phyloP scores from a whole-genome alignment of 2,113 vertebrate genomes.

The Thymallus thymallus region DNA sequence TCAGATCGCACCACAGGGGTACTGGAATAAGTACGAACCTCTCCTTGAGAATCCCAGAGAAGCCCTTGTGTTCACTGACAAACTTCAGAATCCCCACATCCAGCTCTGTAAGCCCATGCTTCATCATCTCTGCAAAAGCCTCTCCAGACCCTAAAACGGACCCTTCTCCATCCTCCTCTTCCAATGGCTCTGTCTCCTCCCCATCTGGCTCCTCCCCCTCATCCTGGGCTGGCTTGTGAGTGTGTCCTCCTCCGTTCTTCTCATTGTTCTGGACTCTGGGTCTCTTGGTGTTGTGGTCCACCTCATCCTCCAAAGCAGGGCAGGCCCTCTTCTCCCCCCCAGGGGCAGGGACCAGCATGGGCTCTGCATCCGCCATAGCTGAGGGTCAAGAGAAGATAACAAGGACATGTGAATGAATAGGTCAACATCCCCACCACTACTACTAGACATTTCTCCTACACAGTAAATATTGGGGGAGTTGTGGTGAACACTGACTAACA shows the following conservation, averaged over 20 bases:
- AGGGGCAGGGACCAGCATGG: slow-evolving; percentile 2
- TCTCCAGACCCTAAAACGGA: slow-evolving; percentile 80
- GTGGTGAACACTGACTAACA: neutral
- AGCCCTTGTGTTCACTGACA: slow-evolving; percentile 89
- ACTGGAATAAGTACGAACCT: slow-evolving; percentile 73
- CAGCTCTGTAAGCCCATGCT: slow-evolving; percentile 88
- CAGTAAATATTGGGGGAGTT: neutral
- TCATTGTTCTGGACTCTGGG: slow-evolving; percentile 49
- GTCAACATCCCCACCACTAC: neutral
- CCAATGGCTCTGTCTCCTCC: slow-evolving; percentile 65
- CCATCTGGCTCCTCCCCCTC: slow-evolving; percentile 28
- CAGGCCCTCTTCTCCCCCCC: slow-evolving; percentile 69
- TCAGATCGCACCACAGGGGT: neutral
- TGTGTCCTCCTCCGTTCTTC: slow-evolving; percentile 39
- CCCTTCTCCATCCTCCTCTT: slow-evolving; percentile 57
- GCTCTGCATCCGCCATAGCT: slow-evolving; percentile 68
- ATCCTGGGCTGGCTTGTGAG: slow-evolving; percentile 21
- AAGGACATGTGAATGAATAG: neutral
- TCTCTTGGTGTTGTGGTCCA: slow-evolving; percentile 53
- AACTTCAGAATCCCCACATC: slow-evolving; percentile 96
- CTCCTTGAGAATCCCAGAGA: slow-evolving; percentile 97
- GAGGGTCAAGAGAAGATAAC: neutral
- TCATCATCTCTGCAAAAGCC: slow-evolving; percentile 98
- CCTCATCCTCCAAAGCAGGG: slow-evolving; percentile 34
- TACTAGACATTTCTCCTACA: neutral